Conservation (phyloP, 2,888 invertebrate species). For the Pristionchus arcanus region DNA sequence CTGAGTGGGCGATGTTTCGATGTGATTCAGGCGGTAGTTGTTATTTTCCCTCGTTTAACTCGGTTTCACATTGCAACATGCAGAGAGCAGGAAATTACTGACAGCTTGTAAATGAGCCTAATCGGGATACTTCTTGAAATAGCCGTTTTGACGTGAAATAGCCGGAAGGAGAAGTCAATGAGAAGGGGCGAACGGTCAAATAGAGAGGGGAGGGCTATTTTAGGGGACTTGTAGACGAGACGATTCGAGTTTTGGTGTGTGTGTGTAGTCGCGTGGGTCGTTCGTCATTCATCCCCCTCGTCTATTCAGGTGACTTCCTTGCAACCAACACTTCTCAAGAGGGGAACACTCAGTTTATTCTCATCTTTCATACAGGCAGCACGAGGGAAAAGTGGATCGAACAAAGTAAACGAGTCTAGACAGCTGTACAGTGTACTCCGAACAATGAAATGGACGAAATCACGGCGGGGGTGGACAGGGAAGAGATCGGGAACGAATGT, state of each 20-base stretch:
- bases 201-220: neutral
- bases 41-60: neutral
- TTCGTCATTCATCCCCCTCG: neutral
- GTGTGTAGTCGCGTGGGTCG: neutral
- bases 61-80: slow-evolving; percentile 14
- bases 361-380: slow-evolving; percentile 48
- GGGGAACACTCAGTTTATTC: slow-evolving; percentile 30
- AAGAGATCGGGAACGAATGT: neutral
- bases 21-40: neutral
- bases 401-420: neutral
- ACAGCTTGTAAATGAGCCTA: neutral
- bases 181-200: neutral
- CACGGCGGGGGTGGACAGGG: neutral
- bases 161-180: neutral
- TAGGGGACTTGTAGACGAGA: neutral
- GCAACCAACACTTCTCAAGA: neutral
- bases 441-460: neutral
- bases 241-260: neutral
- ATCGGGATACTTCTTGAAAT: slow-evolving; percentile 9
- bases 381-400: neutral
- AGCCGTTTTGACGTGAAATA: neutral
- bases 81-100: neutral
- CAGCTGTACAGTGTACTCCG: neutral
- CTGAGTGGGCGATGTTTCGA: neutral
- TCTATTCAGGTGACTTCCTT: neutral